These are phyloP conservation scores for Penaeus indicus DNA, from an alignment of 1,140 invertebrate genomes.

Conservation along the genomic window DNA sequence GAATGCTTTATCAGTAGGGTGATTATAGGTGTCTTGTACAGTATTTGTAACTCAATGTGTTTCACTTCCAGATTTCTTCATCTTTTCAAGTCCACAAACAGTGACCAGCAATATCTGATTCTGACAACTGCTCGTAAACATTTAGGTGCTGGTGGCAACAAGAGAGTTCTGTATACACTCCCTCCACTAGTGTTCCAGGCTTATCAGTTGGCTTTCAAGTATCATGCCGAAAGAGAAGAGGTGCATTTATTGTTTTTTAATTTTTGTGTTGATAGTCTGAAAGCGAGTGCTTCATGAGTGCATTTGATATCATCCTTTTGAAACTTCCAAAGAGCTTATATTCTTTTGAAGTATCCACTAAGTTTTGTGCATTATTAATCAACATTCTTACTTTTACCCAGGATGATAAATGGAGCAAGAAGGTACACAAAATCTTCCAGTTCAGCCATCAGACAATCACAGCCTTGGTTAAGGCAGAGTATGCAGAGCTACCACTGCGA, in stretches of 20 bases:
- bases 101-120: constrained; percentile 95
- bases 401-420: constrained; percentile 98
- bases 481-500: constrained; percentile 92
- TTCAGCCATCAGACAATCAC: constrained; percentile 97
- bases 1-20: too few species aligned
- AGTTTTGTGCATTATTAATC: constrained; percentile 37
- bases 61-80: constrained; percentile 83
- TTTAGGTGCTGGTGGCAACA: constrained; percentile 88
- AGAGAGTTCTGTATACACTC: constrained; percentile 90
- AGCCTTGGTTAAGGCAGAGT: constrained; percentile 91
- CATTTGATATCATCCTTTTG: not conserved
- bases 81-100: constrained; percentile 85
- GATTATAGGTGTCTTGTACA: too few species aligned
- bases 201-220: constrained; percentile 89
- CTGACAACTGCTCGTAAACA: constrained; percentile 89
- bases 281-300: constrained; percentile 70
- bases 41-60: not conserved
- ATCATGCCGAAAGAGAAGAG: constrained; percentile 78
- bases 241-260: constrained; percentile 71
- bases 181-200: constrained; percentile 98
- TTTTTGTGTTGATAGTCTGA: too few species aligned
- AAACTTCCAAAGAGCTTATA: too few species aligned
- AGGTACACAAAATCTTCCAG: constrained; percentile 97
- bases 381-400: constrained; percentile 68
- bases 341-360: constrained; percentile 4